Evolutionary conservation across 2,888 invertebrate genomes (phyloP), one percentile per base, ranked within the genome.

Genomic region (Oxytorus armatus): DNA sequence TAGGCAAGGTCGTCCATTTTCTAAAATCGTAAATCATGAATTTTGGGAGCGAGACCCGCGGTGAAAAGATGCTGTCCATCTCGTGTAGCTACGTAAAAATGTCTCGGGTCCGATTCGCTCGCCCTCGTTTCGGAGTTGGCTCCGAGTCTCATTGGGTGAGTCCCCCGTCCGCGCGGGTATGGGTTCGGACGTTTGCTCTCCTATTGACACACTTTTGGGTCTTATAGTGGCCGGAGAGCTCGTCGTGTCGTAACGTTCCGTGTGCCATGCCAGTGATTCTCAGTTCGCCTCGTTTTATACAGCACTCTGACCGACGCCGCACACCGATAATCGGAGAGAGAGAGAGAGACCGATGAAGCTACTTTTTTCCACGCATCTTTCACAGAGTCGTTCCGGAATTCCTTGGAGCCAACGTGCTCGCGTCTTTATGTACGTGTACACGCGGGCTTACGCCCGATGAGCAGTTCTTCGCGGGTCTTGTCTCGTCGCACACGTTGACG

Each of bases 201-300:
- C 90, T 87, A 89, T 90, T 90, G 90, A 89, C 90, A 90, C 86
- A 90, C 90, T 90, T 88, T 84, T 79, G 78, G 82, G 70, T 77
- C 85, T 66, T 23, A 49, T 23, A 65, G 68, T 21, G 63, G 76
- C 79, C 23, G 74, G 66, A 78, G 75, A 61, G n/a, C 61, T 49
- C 39, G 36, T 63, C 65, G 65, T 74, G 36, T 77, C 69, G 77
- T 77, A 70, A 76, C 49, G 69, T 53, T 47, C 42, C 42, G n/a
- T n/a, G n/a, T 42, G 18, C 25, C 7, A 36, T 18, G 47, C 23
- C 84, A 84, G 84, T 69, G 84, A 77, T 79, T 83, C 84, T 83
- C 84, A 81, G 44, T 65, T 69, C 18, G 53, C 29, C 63, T 59
- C 68, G 61, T 70, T 72, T 73, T 25, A 1, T 59, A 7, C 44